phyloP scores from a whole-genome alignment of 2,113 vertebrate genomes.

The Melanerpes formicivorus region DNA sequence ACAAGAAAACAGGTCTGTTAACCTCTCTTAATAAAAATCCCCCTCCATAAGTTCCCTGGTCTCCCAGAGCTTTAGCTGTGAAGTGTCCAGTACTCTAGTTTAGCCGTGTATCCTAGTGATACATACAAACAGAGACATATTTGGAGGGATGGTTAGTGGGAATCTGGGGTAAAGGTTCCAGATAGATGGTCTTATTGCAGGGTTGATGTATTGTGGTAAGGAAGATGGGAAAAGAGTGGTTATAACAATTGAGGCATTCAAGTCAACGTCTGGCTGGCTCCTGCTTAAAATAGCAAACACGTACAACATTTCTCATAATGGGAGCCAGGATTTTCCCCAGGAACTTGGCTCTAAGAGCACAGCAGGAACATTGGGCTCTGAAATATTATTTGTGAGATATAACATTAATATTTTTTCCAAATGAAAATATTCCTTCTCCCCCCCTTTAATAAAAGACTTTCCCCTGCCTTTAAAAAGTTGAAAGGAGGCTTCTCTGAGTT shows the following conservation, averaged over 20 bases:
- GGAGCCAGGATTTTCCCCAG: background rate
- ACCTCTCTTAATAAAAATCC: background rate
- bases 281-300: background rate
- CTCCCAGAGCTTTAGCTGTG: background rate
- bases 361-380: background rate
- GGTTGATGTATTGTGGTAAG: background rate
- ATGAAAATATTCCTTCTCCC: background rate
- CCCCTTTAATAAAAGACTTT: background rate
- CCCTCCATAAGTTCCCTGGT: background rate
- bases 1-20: background rate
- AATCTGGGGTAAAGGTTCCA: background rate
- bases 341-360: background rate
- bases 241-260: background rate
- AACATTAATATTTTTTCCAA: background rate
- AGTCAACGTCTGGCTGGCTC: background rate
- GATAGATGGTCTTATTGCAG: background rate
- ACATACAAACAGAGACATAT: rapidly evolving
- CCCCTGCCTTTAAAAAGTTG: background rate
- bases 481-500: background rate
- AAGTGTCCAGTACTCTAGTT: background rate
- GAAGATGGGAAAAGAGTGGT: background rate
- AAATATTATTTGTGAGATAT: background rate
- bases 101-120: background rate
- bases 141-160: background rate
- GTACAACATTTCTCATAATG: rapidly evolving